These are phyloP conservation scores for Narcine bancroftii DNA, from an alignment of 2,113 vertebrate genomes.

Conservation along the genomic window DNA sequence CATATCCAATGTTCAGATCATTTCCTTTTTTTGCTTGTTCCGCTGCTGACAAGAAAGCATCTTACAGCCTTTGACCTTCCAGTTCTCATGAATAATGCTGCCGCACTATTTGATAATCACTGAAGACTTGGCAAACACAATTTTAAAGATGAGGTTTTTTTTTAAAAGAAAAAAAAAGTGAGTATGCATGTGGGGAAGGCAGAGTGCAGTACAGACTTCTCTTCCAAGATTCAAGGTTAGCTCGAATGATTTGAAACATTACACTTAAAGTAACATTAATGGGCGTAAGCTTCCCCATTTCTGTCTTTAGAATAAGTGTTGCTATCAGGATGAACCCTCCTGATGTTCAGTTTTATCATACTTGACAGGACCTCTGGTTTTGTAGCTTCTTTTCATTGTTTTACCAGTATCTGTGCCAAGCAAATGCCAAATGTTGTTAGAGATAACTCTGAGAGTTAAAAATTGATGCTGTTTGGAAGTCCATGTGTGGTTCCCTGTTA, in stretches of 20 bases:
- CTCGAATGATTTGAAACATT: neutral
- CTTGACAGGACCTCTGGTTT: neutral
- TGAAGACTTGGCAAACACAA: neutral
- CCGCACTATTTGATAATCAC: conserved; percentile 22
- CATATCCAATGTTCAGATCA: neutral
- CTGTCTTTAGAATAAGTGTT: neutral
- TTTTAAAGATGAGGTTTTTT: neutral
- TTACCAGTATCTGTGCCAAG: neutral
- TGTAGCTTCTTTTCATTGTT: neutral
- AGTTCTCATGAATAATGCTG: conserved; percentile 24
- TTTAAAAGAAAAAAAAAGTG: neutral
- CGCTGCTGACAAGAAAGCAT: neutral
- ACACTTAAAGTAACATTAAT: neutral
- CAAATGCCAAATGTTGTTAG: neutral
- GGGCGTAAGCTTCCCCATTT: neutral
- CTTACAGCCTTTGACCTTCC: conserved; percentile 30
- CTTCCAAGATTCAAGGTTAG: neutral
- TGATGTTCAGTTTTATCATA: neutral
- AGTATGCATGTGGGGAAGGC: neutral
- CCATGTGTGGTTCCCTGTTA: neutral
- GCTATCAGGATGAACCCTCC: neutral
- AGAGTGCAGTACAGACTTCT: neutral
- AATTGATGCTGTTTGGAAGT: neutral
- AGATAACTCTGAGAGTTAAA: neutral
- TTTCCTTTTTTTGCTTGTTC: neutral